Percentiles rank a stretch among this genome's conserved stretches.
phyloP scores from a whole-genome alignment of 2,113 vertebrate species.

The cattle (Bos taurus) region DNA sequence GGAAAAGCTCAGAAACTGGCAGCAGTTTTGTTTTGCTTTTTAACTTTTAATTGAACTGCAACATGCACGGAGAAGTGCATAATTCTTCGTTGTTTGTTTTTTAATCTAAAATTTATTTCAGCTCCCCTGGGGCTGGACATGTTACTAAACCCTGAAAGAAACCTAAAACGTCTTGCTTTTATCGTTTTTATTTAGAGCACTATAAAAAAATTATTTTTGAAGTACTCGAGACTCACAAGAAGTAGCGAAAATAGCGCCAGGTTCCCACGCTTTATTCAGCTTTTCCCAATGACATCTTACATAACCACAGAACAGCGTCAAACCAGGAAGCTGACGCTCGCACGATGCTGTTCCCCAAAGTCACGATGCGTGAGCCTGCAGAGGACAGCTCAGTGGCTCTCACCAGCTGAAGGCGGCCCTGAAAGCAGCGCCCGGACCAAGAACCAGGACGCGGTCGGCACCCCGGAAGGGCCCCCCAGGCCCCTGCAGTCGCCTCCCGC shows the following conservation, averaged over 20 bases:
- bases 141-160: neutral
- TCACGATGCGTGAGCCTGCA: rapidly evolving
- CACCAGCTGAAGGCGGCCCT: neutral
- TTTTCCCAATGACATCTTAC: neutral
- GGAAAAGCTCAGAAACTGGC: neutral
- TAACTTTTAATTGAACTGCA: neutral
- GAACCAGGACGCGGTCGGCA: rapidly evolving
- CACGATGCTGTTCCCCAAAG: neutral
- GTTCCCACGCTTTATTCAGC: neutral
- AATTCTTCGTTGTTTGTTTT: neutral
- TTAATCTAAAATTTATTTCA: constrained; percentile 38
- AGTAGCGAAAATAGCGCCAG: neutral
- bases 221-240: neutral
- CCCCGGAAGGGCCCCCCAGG: rapidly evolving
- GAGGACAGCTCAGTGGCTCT: rapidly evolving
- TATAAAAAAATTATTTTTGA: constrained; percentile 33
- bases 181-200: neutral
- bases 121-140: neutral
- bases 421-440: neutral
- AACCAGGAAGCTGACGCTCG: rapidly evolving
- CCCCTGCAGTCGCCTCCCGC: rapidly evolving
- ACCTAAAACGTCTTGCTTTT: neutral
- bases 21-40: neutral
- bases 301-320: rapidly evolving
- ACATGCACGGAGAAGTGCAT: neutral